A percentile compares a stretch with the other conserved stretches of the same genome.
Conservation (phyloP, 64 coral and sea anemone genomes). For the Astreopora myriophthalma region DNA sequence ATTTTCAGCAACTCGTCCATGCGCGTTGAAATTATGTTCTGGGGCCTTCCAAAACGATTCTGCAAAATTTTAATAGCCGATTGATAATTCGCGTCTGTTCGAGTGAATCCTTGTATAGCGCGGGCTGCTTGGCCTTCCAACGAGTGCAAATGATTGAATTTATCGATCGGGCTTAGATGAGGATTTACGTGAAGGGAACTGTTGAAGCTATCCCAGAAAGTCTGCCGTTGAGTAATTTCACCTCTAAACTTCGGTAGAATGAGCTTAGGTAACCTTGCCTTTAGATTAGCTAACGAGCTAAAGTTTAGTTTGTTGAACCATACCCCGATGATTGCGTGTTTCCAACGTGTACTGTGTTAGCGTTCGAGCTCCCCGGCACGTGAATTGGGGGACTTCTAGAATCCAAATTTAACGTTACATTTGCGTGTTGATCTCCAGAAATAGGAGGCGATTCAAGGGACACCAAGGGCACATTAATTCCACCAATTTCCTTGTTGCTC, state of each 20-base stretch:
- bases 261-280: too few species aligned
- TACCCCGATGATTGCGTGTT: too few species aligned
- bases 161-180: constrained; percentile 14
- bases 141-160: constrained; percentile 52
- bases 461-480: too few species aligned
- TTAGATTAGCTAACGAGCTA: too few species aligned
- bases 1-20: constrained; percentile 29
- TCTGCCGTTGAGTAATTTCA: not conserved
- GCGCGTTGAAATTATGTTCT: not conserved
- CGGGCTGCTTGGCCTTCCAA: constrained; percentile 9
- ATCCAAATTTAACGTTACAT: too few species aligned
- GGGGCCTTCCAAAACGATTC: not conserved
- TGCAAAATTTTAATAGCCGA: not conserved
- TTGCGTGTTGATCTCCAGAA: too few species aligned
- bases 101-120: not conserved
- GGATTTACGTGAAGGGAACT: constrained; percentile 15
- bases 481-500: too few species aligned
- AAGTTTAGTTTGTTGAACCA: too few species aligned
- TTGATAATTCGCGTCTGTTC: not conserved
- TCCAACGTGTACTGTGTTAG: too few species aligned
- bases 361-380: too few species aligned
- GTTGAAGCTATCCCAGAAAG: constrained; percentile 62
- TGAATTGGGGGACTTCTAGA: too few species aligned
- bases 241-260: constrained; percentile 53
- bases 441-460: too few species aligned